Base-by-base conservation (phyloP, 2,888 invertebrate species). In the Lasioglossum leucozonium region DNA sequence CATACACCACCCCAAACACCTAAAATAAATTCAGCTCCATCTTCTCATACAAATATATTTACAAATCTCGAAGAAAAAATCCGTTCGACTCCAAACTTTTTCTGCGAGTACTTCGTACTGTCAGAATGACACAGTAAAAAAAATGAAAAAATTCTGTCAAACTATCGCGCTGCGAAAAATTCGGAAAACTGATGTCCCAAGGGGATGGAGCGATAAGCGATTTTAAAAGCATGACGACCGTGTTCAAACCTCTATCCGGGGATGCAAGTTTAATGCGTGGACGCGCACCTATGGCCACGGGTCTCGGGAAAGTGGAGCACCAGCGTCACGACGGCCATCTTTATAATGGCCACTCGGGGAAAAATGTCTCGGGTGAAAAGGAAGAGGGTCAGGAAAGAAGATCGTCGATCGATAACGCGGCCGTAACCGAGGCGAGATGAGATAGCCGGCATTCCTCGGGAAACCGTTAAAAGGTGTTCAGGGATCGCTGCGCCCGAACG, bases 401-500 rank as follows among this genome's bases (percentile, higher is more conserved):
- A 83, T 83, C 42, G 72, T 2, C 40, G 83, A 83, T 2, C 40
- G 83, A 83, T 83, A 83, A 81, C 83, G 65, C 72, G 65, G 34
- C 42, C 62, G 71, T 40, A 51, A 34, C 78, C 67, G 18, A 34
- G n/a, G 42, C 37, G 37, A 55, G 74, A 77, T 22, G 77, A 84
- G 84, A 77, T 81, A 78, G 26, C 71, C 26, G 18, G 65, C 84
- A 77, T 82, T 81, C 83, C 72, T 73, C 8, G 30, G 72, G 58
- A 30, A 77, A 81, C 72, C 83, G 81, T 83, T 81, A 76, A 83
- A 77, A 83, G 81, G 67, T 67, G 67, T 81, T 37, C 65, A 37
- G 37, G 65, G 72, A 72, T 47, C 51, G 72, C 75, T 44, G 22
- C 30, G 74, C 51, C 42, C 18, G 47, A 18, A 40, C 55, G 71